Base-by-base conservation (phyloP, 2,888 invertebrate genomes). In the Dryadula phaetusa region DNA sequence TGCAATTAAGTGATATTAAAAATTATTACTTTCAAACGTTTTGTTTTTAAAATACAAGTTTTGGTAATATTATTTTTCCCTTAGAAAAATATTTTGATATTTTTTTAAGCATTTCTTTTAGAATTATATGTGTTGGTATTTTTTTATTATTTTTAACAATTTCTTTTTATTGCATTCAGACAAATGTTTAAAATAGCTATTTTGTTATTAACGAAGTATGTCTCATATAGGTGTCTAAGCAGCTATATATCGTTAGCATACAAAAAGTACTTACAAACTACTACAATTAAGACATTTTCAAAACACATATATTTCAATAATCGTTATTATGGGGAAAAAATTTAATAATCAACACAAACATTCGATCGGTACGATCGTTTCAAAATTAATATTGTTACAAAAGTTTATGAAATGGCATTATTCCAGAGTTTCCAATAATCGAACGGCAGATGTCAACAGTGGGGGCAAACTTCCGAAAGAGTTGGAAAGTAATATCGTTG, bases 391-490 rank as follows among this genome's bases (percentile, higher is more conserved):
- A 75, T 73, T 72, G 73, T 76, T 76, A 73, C 77, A 78, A 75
- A 82, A 84, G 81, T 85, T 82, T 86, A 82, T 80, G 79, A 81
- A 86, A 86, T 81, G 74, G 72, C 70, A 74, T 75, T 72, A 79
- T 76, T 78, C 77, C 79, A 80, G 78, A 83, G 82, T 86, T 87
- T 85, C 85, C 88, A 88, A 90, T 88, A 87, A 88, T 88, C 86
- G 85, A 83, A 82, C 82, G 82, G 83, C 87, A 90, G 90, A 88
- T 89, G 90, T 91, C 90, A 91, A 92, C 88, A 90, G 86, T 83
- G 87, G 84, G 84, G 80, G 87, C 82, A 90, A 91, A 92, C 91
- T 90, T 91, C 87, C 90, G 90, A 90, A 92, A 92, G 92, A 92
- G 92, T 92, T 92, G 85, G 84, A 86, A 92, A 92, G 91, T 84